Percentiles rank a stretch among this genome's conserved stretches.
phyloP scores from a whole-genome alignment of 2,113 vertebrate genomes.

The Centrocercus urophasianus region DNA sequence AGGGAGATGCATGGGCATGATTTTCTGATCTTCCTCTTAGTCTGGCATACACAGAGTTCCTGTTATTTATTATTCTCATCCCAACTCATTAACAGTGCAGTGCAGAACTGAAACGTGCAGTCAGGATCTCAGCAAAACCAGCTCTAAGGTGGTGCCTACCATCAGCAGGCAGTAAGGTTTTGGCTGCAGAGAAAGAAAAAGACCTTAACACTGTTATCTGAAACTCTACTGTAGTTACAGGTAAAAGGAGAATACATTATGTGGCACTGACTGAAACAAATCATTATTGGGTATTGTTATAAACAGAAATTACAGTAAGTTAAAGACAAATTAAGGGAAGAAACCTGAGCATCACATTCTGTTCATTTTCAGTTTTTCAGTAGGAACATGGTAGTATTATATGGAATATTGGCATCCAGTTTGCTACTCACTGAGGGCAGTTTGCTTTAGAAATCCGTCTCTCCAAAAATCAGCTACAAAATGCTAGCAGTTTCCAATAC shows the following conservation, averaged over 20 bases:
- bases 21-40: slow-evolving; percentile 13
- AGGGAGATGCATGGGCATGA: neutral
- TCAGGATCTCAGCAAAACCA: neutral
- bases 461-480: neutral
- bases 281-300: neutral
- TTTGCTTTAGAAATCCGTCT: neutral
- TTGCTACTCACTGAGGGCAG: neutral
- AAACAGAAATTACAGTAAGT: neutral
- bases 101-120: neutral
- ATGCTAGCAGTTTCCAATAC: neutral
- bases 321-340: neutral
- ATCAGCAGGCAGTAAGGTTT: neutral
- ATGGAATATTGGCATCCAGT: neutral
- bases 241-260: neutral
- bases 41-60: neutral
- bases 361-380: neutral
- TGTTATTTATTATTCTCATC: slow-evolving; percentile 55
- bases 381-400: neutral
- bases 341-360: neutral
- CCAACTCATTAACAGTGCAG: slow-evolving; percentile 40
- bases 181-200: neutral
- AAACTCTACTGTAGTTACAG: neutral
- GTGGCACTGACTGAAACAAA: neutral
- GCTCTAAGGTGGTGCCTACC: neutral
- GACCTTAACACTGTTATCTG: neutral